Evolutionary conservation across 2,797 vertebrate genomes (phyloP).

Genomic region (Micromesistius poutassou): DNA sequence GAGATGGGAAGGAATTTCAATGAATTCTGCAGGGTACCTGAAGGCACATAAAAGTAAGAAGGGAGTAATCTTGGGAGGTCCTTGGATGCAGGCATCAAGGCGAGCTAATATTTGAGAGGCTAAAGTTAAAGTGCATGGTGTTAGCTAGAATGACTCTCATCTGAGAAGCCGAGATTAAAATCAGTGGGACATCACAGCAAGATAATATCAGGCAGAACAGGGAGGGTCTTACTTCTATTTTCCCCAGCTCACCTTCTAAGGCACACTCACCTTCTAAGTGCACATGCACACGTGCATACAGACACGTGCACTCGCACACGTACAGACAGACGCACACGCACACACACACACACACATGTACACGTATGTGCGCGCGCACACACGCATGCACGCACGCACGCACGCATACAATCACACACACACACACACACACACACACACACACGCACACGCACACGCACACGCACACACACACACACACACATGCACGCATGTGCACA

Average conservation of each 20-base stretch:
- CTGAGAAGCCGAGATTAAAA: conserved; percentile 81
- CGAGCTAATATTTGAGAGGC: conserved; percentile 70
- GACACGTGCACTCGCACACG: background rate
- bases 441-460: conserved; percentile 49
- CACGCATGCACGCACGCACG: background rate
- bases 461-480: conserved; percentile 28
- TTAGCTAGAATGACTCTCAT: conserved; percentile 75
- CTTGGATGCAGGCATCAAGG: conserved; percentile 67
- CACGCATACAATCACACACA: too few relatives aligned
- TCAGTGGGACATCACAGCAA: conserved; percentile 78
- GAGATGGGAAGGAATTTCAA: conserved; percentile 39
- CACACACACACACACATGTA: conserved; percentile 38
- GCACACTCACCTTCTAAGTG: too few relatives aligned
- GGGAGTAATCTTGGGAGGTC: conserved; percentile 61
- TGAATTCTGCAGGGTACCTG: conserved; percentile 51
- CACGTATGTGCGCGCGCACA: background rate
- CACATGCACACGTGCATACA: too few relatives aligned
- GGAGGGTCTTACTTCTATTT: conserved; percentile 46
- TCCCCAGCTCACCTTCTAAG: conserved; percentile 26
- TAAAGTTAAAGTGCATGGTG: conserved; percentile 72
- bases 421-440: too few relatives aligned
- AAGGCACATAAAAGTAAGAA: conserved; percentile 63
- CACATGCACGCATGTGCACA: conserved; percentile 23
- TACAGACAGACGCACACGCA: background rate
- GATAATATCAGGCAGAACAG: conserved; percentile 67